These are phyloP conservation scores for Sebastes jordani DNA, from an alignment of 2,797 vertebrate genomes.

Conservation along the genomic window DNA sequence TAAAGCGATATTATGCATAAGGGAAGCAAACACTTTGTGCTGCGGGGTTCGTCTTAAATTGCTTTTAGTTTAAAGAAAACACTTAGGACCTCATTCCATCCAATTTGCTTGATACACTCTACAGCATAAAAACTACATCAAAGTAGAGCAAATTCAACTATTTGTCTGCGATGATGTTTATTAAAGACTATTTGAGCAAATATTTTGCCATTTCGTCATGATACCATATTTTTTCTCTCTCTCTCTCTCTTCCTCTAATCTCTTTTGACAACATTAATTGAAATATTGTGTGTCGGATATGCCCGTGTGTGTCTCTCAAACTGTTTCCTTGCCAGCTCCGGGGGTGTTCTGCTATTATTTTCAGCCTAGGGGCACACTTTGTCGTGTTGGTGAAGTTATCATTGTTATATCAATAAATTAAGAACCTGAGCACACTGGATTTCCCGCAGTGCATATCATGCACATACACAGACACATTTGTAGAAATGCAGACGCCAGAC, in stretches of 20 bases:
- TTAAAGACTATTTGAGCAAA: slow-evolving; percentile 6
- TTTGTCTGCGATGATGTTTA: slow-evolving; percentile 2
- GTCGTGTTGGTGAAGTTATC: not conserved
- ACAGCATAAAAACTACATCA: not conserved
- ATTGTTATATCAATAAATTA: slow-evolving; percentile 24
- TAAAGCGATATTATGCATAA: slow-evolving; percentile 35
- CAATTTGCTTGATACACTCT: slow-evolving; percentile 22
- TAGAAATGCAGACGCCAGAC: not conserved
- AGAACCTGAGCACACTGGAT: not conserved
- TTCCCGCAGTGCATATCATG: not conserved
- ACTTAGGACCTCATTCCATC: slow-evolving; percentile 30
- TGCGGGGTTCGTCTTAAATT: slow-evolving; percentile 25
- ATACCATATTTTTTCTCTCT: not conserved
- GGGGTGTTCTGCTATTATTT: not conserved
- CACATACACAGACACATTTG: not conserved
- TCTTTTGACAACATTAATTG: not conserved
- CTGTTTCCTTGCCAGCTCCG: not conserved
- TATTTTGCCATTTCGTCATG: not conserved
- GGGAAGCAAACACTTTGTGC: slow-evolving; percentile 26
- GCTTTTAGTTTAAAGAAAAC: slow-evolving; percentile 32
- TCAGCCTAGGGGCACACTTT: not conserved
- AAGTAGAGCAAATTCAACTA: slow-evolving; percentile 10
- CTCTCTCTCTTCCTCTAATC: not conserved
- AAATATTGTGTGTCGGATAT: not conserved
- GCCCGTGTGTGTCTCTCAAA: not conserved